A percentile compares a stretch with the other conserved stretches of the same genome.
Evolutionary conservation across 2,888 invertebrate species (phyloP).

Genomic region (Pseudococcus longispinus): DNA sequence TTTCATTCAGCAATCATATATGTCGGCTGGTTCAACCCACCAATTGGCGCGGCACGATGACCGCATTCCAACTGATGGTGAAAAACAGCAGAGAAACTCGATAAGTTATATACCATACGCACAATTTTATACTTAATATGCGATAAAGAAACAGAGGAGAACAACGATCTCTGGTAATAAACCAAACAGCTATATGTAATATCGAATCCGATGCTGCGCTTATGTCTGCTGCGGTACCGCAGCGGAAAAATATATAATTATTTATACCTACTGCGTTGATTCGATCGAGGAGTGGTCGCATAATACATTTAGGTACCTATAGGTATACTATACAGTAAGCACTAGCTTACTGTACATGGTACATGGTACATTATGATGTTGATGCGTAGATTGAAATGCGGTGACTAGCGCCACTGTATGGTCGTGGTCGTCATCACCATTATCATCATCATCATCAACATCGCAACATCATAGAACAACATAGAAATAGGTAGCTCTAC

Average conservation of each 20-base stretch:
- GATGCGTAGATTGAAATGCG: neutral
- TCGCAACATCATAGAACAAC: neutral
- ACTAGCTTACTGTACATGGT: neutral
- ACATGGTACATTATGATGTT: neutral
- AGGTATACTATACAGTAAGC: neutral
- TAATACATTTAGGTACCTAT: neutral
- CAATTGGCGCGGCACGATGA: neutral
- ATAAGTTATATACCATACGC: neutral
- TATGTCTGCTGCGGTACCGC: neutral
- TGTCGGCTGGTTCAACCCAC: neutral
- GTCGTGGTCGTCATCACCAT: neutral
- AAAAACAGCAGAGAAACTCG: neutral
- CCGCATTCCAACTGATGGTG: neutral
- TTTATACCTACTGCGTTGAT: slow-evolving; percentile 8
- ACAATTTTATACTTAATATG: neutral
- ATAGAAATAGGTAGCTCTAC: neutral
- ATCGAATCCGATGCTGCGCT: neutral
- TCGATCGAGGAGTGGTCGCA: slow-evolving; percentile 21
- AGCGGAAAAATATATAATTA: neutral
- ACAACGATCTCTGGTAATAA: neutral
- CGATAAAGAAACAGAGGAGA: neutral
- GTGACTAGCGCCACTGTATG: neutral
- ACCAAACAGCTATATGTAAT: neutral
- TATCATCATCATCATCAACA: neutral
- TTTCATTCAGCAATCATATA: neutral